A percentile compares a stretch with the other conserved stretches of the same genome.
phyloP scores from a whole-genome alignment of 2,888 invertebrate species.

The Drosophila nigricruria region DNA sequence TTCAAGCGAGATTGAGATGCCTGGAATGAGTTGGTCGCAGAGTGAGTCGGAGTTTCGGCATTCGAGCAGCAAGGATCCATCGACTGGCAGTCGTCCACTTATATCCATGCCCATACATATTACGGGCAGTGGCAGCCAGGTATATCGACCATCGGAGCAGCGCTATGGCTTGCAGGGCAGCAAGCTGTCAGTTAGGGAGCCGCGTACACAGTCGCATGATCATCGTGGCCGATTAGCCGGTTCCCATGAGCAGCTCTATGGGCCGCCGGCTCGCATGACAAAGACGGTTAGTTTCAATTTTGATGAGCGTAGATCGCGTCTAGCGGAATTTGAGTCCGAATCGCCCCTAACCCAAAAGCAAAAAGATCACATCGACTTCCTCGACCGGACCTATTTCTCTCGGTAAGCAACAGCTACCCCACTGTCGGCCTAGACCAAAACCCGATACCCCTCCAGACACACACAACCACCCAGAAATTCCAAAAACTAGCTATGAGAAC shows the following conservation, averaged over 20 bases:
- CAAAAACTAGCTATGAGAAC: constrained; percentile 28
- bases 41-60: constrained; percentile 62
- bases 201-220: constrained; percentile 84
- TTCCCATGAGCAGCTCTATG: constrained; percentile 80
- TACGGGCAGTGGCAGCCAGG: constrained; percentile 53
- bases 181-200: constrained; percentile 76
- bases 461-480: constrained; percentile 43
- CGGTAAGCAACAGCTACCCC: constrained; percentile 83
- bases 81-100: constrained; percentile 64
- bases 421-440: constrained; percentile 37
- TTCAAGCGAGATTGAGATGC: constrained; percentile 76
- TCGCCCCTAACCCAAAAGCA: constrained; percentile 74
- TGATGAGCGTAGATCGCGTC: constrained; percentile 84
- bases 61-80: constrained; percentile 63
- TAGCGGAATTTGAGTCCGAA: constrained; percentile 80
- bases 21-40: constrained; percentile 44
- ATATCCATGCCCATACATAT: constrained; percentile 80
- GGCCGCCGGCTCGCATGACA: constrained; percentile 78
- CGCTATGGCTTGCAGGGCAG: constrained; percentile 71
- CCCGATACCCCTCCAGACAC: constrained; percentile 23
- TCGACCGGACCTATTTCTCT: constrained; percentile 83
- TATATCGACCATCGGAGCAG: constrained; percentile 78
- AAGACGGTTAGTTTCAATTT: constrained; percentile 86
- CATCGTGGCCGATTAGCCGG: constrained; percentile 74
- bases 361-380: constrained; percentile 79